phyloP scores from a whole-genome alignment of 2,797 vertebrate genomes.

The Paedocypris micromegethes region DNA sequence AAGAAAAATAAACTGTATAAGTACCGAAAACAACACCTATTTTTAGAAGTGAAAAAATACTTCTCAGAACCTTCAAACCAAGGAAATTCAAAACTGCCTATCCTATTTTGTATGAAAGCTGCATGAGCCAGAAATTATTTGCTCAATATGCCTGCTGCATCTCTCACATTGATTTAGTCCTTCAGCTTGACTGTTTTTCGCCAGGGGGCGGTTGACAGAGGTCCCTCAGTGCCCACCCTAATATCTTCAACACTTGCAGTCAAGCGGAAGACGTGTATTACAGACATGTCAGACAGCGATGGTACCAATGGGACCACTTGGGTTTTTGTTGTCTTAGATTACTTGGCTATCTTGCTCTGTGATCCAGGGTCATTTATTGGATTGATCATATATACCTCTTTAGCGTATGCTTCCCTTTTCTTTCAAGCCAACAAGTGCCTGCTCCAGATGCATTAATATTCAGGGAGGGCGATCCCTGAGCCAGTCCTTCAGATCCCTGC shows the following conservation, averaged over 20 bases:
- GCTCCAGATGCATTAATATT: constrained; percentile 41
- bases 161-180: constrained; percentile 58
- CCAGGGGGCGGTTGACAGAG: constrained; percentile 48
- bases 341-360: constrained; percentile 47
- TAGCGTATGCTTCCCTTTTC: constrained; percentile 23
- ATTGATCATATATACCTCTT: constrained; percentile 49
- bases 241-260: constrained; percentile 64
- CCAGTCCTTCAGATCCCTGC: constrained; percentile 41
- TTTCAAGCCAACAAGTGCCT: constrained; percentile 40
- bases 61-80: constrained; percentile 9
- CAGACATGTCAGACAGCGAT: constrained; percentile 63
- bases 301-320: constrained; percentile 57
- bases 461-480: constrained; percentile 36
- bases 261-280: constrained; percentile 63
- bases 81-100: constrained; percentile 25
- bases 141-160: constrained; percentile 55
- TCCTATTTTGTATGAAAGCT: constrained; percentile 59
- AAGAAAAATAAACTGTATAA: too few species aligned
- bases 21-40: too few species aligned
- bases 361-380: constrained; percentile 42
- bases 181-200: constrained; percentile 58
- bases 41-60: not conserved
- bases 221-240: constrained; percentile 56
- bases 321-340: constrained; percentile 55
- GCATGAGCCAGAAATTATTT: constrained; percentile 64